Evolutionary conservation across 2,797 vertebrate genomes (phyloP), one percentile per base, ranked within the genome.

Genomic region (Ceryle rudis): DNA sequence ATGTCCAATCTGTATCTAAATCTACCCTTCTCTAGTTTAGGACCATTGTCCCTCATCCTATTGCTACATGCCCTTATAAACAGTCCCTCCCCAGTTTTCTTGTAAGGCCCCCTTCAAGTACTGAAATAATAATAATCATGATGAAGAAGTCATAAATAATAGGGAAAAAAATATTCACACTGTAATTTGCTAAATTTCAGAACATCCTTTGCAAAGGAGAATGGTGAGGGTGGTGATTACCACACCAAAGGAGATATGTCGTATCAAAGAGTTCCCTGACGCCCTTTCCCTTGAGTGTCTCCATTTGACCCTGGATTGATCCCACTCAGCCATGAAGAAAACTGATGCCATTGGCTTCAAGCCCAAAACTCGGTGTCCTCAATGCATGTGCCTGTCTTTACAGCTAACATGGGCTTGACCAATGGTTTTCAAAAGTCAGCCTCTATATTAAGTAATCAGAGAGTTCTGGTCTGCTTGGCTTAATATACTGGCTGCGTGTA

Each of bases 141-240:
- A 86, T 57, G 41, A 87, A 91, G 64, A 58, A 88, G 21, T 35
- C 37, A 61, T 52, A 73, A 90, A 91, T 80, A 72, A 86, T 16
- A 17, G 15, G 6, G 9, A 19, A 6, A 72, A 67, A 75, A 62
- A 9, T 62, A 44, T 61, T 51, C 47, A 41, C 17, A 17, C 9
- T 80, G 37, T 72, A 54, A 90, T 81, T 31, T 58, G 47, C 25
- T 58, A 3, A 61, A 74, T 93, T 80, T 71, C 23, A 80, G 47
- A 84, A 52, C 26, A 77, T 10, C 13, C 5, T 85, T 77, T 80
- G 20, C 61, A 81, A 83, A 80, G 37, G 41, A 67, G 15, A 81
- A 47, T 26, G 8, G 15, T 35, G 31, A 93, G 14, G 13, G 14
- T 49, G 39, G 22, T 15, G 12, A 69, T 39, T 41, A 74, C 6